A percentile compares a stretch with the other conserved stretches of the same genome.
phyloP scores from a whole-genome alignment of 2,797 vertebrate genomes.

The Centropyge bicolor region DNA sequence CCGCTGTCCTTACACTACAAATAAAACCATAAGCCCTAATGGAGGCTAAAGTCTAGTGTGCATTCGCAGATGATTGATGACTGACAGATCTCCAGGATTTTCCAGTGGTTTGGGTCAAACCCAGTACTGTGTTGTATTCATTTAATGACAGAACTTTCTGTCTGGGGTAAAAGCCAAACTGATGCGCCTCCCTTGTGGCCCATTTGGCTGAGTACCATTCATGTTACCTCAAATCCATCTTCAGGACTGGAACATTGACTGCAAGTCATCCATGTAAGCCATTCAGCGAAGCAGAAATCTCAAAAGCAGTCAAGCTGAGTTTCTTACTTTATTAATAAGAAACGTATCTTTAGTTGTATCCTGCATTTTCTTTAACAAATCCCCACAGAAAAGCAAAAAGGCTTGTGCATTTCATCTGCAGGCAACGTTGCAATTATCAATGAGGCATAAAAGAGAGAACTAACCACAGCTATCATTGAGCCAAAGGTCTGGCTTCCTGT shows the following conservation, averaged over 20 bases:
- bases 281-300: not conserved
- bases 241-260: not conserved
- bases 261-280: not conserved
- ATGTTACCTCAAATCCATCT: not conserved
- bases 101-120: not conserved
- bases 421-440: slow-evolving; percentile 41
- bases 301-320: not conserved
- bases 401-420: slow-evolving; percentile 21
- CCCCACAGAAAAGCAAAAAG: not conserved
- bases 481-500: slow-evolving; percentile 33
- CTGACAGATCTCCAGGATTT: not conserved
- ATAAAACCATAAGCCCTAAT: not conserved
- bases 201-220: not conserved
- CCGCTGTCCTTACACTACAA: not conserved
- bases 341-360: not conserved
- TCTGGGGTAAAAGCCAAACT: slow-evolving; percentile 6
- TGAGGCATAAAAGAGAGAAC: slow-evolving; percentile 39
- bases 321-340: not conserved
- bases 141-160: slow-evolving; percentile 2
- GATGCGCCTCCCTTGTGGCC: not conserved
- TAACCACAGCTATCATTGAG: slow-evolving; percentile 33
- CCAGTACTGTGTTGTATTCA: not conserved
- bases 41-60: not conserved
- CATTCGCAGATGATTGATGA: not conserved
- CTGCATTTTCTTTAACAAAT: slow-evolving; percentile 21